Conservation (phyloP, 2,113 vertebrate genomes). For the Charadrius vociferus region DNA sequence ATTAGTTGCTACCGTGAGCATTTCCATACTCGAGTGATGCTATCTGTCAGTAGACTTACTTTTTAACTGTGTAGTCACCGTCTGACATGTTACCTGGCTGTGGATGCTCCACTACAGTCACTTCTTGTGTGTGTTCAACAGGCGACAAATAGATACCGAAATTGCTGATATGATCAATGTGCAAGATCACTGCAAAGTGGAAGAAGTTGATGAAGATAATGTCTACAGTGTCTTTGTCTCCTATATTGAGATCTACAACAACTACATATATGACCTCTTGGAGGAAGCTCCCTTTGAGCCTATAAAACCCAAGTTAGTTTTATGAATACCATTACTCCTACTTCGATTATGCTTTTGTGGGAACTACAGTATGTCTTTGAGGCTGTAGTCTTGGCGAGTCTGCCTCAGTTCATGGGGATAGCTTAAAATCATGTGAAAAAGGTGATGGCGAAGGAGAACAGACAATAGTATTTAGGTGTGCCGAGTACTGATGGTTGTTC, state of each 20-base stretch:
- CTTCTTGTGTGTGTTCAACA: background rate
- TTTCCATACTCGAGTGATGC: accelerated
- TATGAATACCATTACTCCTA: accelerated
- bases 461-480: background rate
- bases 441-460: background rate
- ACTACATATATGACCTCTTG: conserved; percentile 96
- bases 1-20: accelerated
- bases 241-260: conserved; percentile 98
- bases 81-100: background rate
- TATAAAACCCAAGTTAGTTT: conserved; percentile 91
- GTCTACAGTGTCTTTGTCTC: conserved; percentile 95
- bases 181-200: conserved; percentile 83
- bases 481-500: background rate
- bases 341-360: accelerated
- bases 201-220: conserved; percentile 91
- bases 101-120: accelerated
- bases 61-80: accelerated
- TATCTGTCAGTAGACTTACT: too few species aligned
- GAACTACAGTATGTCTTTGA: accelerated
- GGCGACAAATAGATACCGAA: conserved; percentile 88
- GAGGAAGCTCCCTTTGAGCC: conserved; percentile 87
- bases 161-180: conserved; percentile 91
- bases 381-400: background rate
- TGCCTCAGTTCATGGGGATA: background rate
- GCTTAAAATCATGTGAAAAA: accelerated